These are phyloP conservation scores for Amblyopsis rosae DNA, from an alignment of 2,113 vertebrate species.

Conservation along the genomic window DNA sequence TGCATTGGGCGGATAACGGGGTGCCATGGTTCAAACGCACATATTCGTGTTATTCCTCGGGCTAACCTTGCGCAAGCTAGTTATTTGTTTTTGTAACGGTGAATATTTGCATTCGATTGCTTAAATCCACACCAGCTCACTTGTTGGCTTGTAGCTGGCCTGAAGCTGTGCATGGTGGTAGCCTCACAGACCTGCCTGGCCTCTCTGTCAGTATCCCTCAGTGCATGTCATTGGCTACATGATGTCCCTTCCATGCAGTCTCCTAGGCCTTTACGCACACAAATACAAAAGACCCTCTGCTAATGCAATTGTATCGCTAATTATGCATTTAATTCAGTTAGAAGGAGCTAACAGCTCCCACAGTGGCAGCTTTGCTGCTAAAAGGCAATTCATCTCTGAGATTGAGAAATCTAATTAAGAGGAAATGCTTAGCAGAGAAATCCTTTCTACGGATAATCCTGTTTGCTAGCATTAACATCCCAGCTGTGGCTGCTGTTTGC, in stretches of 20 bases:
- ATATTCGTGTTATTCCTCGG: not conserved
- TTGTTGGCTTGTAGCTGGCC: conserved; percentile 2
- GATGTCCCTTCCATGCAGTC: conserved; percentile 5
- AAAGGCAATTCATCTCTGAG: conserved; percentile 96
- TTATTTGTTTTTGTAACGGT: not conserved
- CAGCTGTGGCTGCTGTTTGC: conserved; percentile 96
- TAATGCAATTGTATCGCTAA: conserved; percentile 96
- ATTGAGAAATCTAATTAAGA: conserved; percentile 97
- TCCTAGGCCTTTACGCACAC: conserved; percentile 39
- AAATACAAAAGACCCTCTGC: conserved; percentile 83
- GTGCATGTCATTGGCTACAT: not conserved
- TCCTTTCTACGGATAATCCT: conserved; percentile 97
- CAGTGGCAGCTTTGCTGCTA: conserved; percentile 93
- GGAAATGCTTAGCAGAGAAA: conserved; percentile 93
- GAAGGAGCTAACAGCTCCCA: conserved; percentile 97
- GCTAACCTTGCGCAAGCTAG: not conserved
- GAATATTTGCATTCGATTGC: conserved; percentile 6
- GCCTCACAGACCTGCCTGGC: not conserved
- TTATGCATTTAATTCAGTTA: conserved; percentile 98
- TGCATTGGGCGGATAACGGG: not conserved
- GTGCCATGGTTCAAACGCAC: not conserved
- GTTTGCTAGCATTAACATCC: conserved; percentile 98
- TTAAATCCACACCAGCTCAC: conserved; percentile 6
- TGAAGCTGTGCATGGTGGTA: not conserved
- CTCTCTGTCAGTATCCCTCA: conserved; percentile 5